phyloP scores from a whole-genome alignment of 2,888 invertebrate genomes.

The Temnothorax unifasciatus region DNA sequence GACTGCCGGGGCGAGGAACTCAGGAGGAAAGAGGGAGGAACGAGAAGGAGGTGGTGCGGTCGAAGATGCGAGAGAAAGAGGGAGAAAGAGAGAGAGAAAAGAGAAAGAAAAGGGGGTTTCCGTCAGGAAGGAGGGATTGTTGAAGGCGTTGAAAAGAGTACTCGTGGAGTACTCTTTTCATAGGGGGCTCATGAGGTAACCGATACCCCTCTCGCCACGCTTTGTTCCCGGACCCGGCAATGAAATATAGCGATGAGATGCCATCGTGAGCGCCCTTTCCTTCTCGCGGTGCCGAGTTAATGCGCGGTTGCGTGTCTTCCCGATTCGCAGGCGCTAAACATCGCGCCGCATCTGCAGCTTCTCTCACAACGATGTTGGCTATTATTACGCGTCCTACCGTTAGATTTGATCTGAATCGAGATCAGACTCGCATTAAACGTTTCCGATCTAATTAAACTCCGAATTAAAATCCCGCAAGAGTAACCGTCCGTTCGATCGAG shows the following conservation, averaged over 20 bases:
- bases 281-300: slow-evolving; percentile 42
- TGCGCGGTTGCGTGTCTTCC: slow-evolving; percentile 42
- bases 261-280: slow-evolving; percentile 52
- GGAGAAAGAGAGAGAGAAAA: slow-evolving; percentile 48
- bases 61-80: slow-evolving; percentile 40
- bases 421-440: not conserved
- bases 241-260: slow-evolving; percentile 78
- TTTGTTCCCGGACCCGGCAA: slow-evolving; percentile 76
- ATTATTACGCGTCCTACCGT: not conserved
- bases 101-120: slow-evolving; percentile 55
- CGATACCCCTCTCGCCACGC: slow-evolving; percentile 77
- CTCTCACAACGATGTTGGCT: not conserved
- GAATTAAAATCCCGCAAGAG: not conserved
- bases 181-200: slow-evolving; percentile 79
- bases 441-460: not conserved
- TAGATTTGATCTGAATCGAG: not conserved
- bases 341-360: not conserved
- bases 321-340: slow-evolving; percentile 36
- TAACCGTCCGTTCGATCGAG: not conserved
- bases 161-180: slow-evolving; percentile 61
- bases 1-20: slow-evolving; percentile 64
- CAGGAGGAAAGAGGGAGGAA: slow-evolving; percentile 31
- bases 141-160: slow-evolving; percentile 81
- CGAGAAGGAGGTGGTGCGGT: slow-evolving; percentile 42
- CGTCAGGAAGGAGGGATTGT: slow-evolving; percentile 54